These are phyloP conservation scores for Lateolabrax maculatus DNA, from an alignment of 2,797 vertebrate species.

Conservation along the genomic window DNA sequence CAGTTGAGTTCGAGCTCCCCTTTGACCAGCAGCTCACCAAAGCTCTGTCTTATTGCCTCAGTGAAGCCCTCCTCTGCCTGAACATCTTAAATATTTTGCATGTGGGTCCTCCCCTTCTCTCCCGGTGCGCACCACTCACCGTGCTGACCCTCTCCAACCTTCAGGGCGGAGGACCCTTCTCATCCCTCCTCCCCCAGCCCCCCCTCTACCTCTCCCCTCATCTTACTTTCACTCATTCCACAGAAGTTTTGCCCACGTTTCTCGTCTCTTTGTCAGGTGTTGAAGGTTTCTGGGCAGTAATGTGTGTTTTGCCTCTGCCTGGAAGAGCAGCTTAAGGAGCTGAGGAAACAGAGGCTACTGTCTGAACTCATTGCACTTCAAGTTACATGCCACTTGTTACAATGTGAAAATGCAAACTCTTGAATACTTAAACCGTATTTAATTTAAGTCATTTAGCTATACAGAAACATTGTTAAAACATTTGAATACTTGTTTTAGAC, in stretches of 20 bases:
- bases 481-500: constrained; percentile 31
- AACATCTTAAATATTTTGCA: constrained; percentile 95
- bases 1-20: constrained; percentile 52
- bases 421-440: constrained; percentile 20
- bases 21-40: constrained; percentile 64
- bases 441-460: neutral
- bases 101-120: constrained; percentile 87
- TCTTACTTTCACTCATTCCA: constrained; percentile 71
- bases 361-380: constrained; percentile 26
- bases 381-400: neutral
- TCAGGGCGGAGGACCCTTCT: constrained; percentile 70
- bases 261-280: constrained; percentile 84
- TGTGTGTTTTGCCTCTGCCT: constrained; percentile 42
- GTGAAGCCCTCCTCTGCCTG: constrained; percentile 76
- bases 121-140: constrained; percentile 63
- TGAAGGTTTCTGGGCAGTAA: constrained; percentile 73
- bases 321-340: constrained; percentile 32
- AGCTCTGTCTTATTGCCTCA: constrained; percentile 72
- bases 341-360: constrained; percentile 35
- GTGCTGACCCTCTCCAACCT: constrained; percentile 76
- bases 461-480: constrained; percentile 16
- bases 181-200: constrained; percentile 50
- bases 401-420: constrained; percentile 9
- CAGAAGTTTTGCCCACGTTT: constrained; percentile 70
- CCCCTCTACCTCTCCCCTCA: constrained; percentile 71